Evolutionary conservation across 2,113 vertebrate species (phyloP).

Genomic region (Camelus dromedarius): DNA sequence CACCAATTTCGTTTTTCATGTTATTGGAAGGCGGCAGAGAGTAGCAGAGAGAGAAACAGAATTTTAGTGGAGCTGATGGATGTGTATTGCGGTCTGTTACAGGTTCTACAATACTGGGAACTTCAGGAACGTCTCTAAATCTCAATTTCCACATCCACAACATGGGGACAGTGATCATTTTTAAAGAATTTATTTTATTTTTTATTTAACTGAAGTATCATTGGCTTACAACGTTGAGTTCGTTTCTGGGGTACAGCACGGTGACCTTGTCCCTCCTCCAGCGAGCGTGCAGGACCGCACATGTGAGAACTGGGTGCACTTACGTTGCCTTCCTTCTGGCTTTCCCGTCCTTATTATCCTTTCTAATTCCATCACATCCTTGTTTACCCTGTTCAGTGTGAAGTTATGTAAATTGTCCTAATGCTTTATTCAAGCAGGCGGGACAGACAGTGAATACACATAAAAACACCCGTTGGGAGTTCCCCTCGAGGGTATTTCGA

Average conservation of each 20-base stretch:
- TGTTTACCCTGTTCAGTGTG: neutral
- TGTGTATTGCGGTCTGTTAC: neutral
- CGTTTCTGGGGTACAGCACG: too few species aligned
- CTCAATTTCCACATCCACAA: neutral
- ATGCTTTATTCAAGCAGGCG: neutral
- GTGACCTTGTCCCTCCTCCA: too few species aligned
- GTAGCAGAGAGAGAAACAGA: neutral
- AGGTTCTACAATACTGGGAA: neutral
- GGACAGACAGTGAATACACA: neutral
- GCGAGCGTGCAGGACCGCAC: fast-evolving
- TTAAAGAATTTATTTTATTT: too few species aligned
- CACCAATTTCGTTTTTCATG: constrained; percentile 59
- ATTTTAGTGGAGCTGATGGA: neutral
- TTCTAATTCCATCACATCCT: neutral
- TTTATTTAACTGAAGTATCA: too few species aligned
- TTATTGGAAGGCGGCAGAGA: neutral
- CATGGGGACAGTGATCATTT: neutral
- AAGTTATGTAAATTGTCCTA: neutral
- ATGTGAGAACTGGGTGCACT: neutral
- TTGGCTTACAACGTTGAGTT: too few species aligned
- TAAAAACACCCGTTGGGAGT: neutral
- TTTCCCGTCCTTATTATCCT: neutral
- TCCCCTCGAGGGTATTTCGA: neutral
- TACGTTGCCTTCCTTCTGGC: neutral
- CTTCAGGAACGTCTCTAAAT: neutral